A percentile compares a stretch with the other conserved stretches of the same genome.
Evolutionary conservation across 2,113 vertebrate genomes (phyloP).

Genomic region (Dipodomys merriami): DNA sequence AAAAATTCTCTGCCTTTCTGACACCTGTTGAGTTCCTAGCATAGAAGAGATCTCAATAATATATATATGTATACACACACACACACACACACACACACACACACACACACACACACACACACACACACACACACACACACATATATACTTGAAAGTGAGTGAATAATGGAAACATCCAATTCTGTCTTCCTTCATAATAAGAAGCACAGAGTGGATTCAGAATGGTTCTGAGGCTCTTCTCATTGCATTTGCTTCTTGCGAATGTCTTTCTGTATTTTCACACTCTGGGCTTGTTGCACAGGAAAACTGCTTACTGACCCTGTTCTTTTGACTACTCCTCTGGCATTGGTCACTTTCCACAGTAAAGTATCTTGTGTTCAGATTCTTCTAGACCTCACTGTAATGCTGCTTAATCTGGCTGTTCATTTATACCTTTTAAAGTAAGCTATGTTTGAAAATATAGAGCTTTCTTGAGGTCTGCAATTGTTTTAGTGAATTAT

Average conservation of each 20-base stretch:
- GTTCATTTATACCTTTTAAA: not conserved
- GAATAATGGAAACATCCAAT: not conserved
- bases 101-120: too few species aligned
- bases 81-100: too few species aligned
- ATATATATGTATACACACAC: not conserved
- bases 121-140: too few species aligned
- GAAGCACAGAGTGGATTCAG: not conserved
- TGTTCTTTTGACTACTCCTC: not conserved
- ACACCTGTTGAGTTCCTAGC: not conserved
- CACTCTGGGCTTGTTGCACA: conserved; percentile 1
- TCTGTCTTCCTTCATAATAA: not conserved
- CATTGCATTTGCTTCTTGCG: not conserved
- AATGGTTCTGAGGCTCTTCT: not conserved
- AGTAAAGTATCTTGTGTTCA: not conserved
- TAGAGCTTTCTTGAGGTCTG: not conserved
- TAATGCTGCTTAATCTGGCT: not conserved
- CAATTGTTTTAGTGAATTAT: not conserved
- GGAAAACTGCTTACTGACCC: not conserved
- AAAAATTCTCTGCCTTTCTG: not conserved
- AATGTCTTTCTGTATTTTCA: not conserved
- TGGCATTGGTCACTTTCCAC: not conserved
- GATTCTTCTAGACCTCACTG: not conserved
- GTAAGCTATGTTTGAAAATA: not conserved
- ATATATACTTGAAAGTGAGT: conserved; percentile 10
- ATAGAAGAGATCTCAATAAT: not conserved